Percentiles rank a stretch among this genome's conserved stretches.
Evolutionary conservation across 2,797 vertebrate genomes (phyloP).

Genomic region (Eurystomus glaucurus): DNA sequence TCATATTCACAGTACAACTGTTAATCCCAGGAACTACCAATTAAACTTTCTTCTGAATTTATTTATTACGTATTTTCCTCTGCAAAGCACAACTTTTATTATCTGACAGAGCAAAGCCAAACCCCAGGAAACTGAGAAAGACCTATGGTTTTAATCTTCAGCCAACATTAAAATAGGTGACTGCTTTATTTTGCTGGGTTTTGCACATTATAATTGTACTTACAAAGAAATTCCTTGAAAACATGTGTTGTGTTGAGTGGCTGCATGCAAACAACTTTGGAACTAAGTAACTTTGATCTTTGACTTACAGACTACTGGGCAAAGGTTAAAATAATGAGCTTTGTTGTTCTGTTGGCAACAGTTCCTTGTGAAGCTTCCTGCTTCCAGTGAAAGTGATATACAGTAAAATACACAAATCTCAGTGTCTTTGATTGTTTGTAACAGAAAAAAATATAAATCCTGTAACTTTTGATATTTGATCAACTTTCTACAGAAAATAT

Average conservation of each 20-base stretch:
- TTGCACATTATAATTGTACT: slow-evolving; percentile 77
- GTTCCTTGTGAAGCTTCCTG: slow-evolving; percentile 66
- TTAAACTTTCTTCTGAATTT: slow-evolving; percentile 73
- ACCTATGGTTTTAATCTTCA: slow-evolving; percentile 73
- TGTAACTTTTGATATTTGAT: background rate
- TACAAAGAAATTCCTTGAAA: slow-evolving; percentile 77
- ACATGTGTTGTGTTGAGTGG: slow-evolving; percentile 24
- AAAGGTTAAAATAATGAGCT: slow-evolving; percentile 70
- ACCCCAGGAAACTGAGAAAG: slow-evolving; percentile 65
- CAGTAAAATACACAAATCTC: slow-evolving; percentile 59
- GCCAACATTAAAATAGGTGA: slow-evolving; percentile 70
- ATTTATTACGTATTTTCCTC: slow-evolving; percentile 67
- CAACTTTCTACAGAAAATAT: background rate
- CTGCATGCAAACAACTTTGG: slow-evolving; percentile 65
- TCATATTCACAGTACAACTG: slow-evolving; percentile 24
- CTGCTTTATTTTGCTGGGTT: slow-evolving; percentile 71
- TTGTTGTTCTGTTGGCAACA: slow-evolving; percentile 64
- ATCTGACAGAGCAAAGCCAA: slow-evolving; percentile 64
- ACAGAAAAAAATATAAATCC: slow-evolving; percentile 55
- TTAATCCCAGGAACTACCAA: slow-evolving; percentile 68
- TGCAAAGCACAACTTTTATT: slow-evolving; percentile 76
- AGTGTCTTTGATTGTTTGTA: slow-evolving; percentile 56
- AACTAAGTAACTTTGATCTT: slow-evolving; percentile 75
- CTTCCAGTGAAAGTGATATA: slow-evolving; percentile 66
- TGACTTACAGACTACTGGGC: slow-evolving; percentile 61